Evolutionary conservation across 2,888 invertebrate species (phyloP).

Genomic region (Prosapia bicincta): DNA sequence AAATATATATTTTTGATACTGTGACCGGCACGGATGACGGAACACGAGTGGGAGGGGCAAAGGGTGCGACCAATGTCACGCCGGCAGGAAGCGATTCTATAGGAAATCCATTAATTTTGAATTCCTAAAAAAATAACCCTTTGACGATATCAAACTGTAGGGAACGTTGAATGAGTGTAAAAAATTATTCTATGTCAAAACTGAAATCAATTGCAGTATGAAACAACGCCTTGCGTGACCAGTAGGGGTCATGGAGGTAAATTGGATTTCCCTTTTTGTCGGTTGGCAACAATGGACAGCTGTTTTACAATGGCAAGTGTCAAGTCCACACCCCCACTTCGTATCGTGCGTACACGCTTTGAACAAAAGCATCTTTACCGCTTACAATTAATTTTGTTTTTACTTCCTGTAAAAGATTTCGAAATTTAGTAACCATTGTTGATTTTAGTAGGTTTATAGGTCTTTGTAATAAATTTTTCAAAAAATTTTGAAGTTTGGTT

Average conservation of each 20-base stretch:
- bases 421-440: too few relatives aligned
- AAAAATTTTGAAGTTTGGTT: too few relatives aligned
- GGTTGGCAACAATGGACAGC: constrained; percentile 24
- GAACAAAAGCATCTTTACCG: background rate
- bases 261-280: constrained; percentile 33
- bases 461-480: too few relatives aligned
- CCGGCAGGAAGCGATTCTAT: background rate
- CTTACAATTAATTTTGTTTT: too few relatives aligned
- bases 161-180: constrained; percentile 23
- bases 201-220: constrained; percentile 30
- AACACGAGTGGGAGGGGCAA: background rate
- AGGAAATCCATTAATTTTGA: constrained; percentile 28
- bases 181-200: constrained; percentile 31
- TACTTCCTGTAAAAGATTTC: too few relatives aligned
- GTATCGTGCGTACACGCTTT: background rate
- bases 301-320: constrained; percentile 26
- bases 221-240: constrained; percentile 26
- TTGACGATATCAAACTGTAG: constrained; percentile 15
- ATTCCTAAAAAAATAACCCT: constrained; percentile 29
- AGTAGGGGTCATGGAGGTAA: constrained; percentile 44
- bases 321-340: constrained; percentile 15
- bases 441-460: too few relatives aligned
- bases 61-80: background rate
- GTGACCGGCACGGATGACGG: background rate
- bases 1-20: background rate